Conservation (phyloP, 2,888 invertebrate species). For the Agonopterix heracliana region DNA sequence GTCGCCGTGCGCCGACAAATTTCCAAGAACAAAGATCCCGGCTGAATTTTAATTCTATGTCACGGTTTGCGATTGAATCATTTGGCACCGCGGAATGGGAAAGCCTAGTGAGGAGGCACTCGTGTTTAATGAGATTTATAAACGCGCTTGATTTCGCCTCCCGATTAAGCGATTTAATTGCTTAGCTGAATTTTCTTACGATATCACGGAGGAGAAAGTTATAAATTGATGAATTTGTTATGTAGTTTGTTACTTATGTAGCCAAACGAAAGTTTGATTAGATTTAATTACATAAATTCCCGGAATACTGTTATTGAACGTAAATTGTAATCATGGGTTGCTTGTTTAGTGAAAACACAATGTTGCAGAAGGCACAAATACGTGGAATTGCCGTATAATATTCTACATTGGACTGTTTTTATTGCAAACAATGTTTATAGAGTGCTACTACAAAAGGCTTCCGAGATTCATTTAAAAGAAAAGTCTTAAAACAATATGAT, state of each 20-base stretch:
- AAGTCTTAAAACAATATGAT: too few species aligned
- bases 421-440: too few species aligned
- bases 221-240: neutral
- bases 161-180: constrained; percentile 45
- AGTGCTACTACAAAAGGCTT: too few species aligned
- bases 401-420: too few species aligned
- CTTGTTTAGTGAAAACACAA: too few species aligned
- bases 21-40: constrained; percentile 27
- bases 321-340: too few species aligned
- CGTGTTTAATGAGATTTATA: constrained; percentile 56
- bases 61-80: constrained; percentile 43
- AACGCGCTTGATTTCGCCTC: constrained; percentile 45
- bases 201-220: neutral
- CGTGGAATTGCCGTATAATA: too few species aligned
- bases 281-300: too few species aligned
- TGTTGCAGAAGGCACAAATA: too few species aligned
- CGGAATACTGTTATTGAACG: neutral
- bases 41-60: constrained; percentile 36
- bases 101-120: constrained; percentile 35
- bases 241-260: neutral
- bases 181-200: constrained; percentile 47
- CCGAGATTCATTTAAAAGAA: too few species aligned
- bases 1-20: constrained; percentile 25
- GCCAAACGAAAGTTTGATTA: too few species aligned
- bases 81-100: constrained; percentile 44